phyloP scores from a whole-genome alignment of 1,140 invertebrate species.

The Geopemphigus sp. region DNA sequence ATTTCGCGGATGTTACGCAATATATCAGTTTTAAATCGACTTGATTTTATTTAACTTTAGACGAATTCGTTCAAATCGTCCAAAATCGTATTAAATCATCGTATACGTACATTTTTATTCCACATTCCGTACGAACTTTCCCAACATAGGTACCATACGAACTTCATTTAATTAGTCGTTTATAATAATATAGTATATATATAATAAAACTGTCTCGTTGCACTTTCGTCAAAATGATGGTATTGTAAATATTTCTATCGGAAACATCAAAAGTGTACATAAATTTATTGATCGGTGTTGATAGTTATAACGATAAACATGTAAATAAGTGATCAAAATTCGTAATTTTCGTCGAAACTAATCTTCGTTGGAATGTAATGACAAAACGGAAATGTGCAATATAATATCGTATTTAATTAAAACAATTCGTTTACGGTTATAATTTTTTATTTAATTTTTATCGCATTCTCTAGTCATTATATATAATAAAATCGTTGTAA shows the following conservation, averaged over 20 bases:
- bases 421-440: neutral
- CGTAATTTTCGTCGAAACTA: constrained; percentile 2
- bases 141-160: too few species aligned
- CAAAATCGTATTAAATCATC: too few species aligned
- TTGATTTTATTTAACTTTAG: too few species aligned
- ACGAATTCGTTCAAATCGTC: too few species aligned
- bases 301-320: too few species aligned
- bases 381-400: constrained; percentile 46
- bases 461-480: neutral
- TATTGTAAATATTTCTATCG: neutral
- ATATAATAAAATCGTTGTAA: neutral
- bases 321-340: neutral
- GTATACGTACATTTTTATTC: too few species aligned
- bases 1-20: too few species aligned
- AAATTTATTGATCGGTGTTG: constrained; percentile 7
- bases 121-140: too few species aligned
- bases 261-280: neutral
- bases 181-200: too few species aligned
- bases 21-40: too few species aligned
- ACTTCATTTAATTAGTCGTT: too few species aligned
- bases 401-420: neutral
- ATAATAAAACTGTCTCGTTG: neutral
- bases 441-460: constrained; percentile 13
- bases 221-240: neutral
- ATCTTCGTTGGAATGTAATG: neutral